Evolutionary conservation across 2,113 vertebrate genomes (phyloP).

Genomic region (Ochotona princeps): DNA sequence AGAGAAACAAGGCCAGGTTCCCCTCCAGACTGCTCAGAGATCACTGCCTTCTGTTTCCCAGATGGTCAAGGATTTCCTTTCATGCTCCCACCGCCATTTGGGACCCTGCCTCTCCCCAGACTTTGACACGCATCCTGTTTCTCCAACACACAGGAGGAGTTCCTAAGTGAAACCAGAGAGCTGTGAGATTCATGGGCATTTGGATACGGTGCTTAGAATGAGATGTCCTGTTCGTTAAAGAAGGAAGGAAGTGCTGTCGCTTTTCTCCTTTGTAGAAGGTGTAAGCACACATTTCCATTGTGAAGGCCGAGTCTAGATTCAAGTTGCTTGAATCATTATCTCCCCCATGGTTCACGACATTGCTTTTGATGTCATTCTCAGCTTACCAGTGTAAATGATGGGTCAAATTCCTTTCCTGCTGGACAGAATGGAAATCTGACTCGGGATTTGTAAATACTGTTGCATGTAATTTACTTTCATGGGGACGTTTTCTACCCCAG

Average conservation of each 20-base stretch:
- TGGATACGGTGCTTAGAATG: slow-evolving; percentile 18
- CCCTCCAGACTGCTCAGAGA: background rate
- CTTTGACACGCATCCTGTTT: background rate
- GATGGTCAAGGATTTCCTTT: background rate
- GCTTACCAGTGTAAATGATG: slow-evolving; percentile 37
- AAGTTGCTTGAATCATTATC: slow-evolving; percentile 64
- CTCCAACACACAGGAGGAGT: background rate
- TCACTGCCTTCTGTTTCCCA: background rate
- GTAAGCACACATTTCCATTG: background rate
- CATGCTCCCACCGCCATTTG: background rate
- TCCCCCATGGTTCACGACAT: slow-evolving; percentile 12
- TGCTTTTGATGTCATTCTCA: slow-evolving; percentile 71
- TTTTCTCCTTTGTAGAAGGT: background rate
- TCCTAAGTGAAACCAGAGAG: slow-evolving; percentile 26
- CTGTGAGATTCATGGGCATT: background rate
- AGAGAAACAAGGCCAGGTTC: background rate
- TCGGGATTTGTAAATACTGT: slow-evolving; percentile 56
- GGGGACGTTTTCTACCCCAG: background rate
- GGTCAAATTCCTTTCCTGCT: slow-evolving; percentile 63
- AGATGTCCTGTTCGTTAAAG: background rate
- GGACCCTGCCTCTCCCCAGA: background rate
- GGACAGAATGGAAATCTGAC: slow-evolving; percentile 49
- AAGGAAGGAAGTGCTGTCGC: background rate
- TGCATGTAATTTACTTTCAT: slow-evolving; percentile 32
- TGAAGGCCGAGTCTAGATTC: slow-evolving; percentile 43